phyloP scores from a whole-genome alignment of 1,140 invertebrate genomes.

The Scaptodrosophila lebanonensis region DNA sequence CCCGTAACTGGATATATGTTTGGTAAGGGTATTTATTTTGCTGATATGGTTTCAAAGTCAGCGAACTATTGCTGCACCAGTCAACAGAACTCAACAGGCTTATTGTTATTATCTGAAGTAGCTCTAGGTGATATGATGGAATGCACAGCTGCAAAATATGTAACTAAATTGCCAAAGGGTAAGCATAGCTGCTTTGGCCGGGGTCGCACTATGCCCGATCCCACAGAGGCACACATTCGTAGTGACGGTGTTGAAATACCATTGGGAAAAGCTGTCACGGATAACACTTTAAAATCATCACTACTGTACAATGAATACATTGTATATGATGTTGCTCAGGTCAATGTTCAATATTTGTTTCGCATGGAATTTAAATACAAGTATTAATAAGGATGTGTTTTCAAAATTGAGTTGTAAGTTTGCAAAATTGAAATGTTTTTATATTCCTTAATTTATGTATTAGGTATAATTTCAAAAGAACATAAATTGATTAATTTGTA shows the following conservation, averaged over 20 bases:
- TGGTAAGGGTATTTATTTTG: slow-evolving; percentile 97
- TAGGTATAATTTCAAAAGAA: no score
- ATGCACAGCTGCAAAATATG: slow-evolving; percentile 82
- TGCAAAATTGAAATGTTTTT: no score
- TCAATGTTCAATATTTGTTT: slow-evolving; percentile 89
- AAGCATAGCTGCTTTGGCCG: slow-evolving; percentile 89
- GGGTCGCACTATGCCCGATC: slow-evolving; percentile 85
- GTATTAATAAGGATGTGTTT: slow-evolving; percentile 39
- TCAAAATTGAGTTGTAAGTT: no score
- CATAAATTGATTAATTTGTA: no score
- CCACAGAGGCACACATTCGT: slow-evolving; percentile 48
- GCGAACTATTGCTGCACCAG: slow-evolving; percentile 97
- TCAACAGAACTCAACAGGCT: slow-evolving; percentile 83
- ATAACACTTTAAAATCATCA: slow-evolving; percentile 77
- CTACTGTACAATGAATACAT: slow-evolving; percentile 95
- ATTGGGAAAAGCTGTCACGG: slow-evolving; percentile 81
- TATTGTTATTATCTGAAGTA: slow-evolving; percentile 96
- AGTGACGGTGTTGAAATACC: slow-evolving; percentile 86
- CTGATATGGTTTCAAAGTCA: slow-evolving; percentile 99
- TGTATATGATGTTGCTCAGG: slow-evolving; percentile 93
- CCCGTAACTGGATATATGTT: slow-evolving; percentile 99
- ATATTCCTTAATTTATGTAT: no score
- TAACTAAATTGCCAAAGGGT: slow-evolving; percentile 87
- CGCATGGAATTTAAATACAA: slow-evolving; percentile 88
- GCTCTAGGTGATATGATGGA: slow-evolving; percentile 95